Conservation (phyloP, 1,140 invertebrate genomes). For the Nymphalis io region DNA sequence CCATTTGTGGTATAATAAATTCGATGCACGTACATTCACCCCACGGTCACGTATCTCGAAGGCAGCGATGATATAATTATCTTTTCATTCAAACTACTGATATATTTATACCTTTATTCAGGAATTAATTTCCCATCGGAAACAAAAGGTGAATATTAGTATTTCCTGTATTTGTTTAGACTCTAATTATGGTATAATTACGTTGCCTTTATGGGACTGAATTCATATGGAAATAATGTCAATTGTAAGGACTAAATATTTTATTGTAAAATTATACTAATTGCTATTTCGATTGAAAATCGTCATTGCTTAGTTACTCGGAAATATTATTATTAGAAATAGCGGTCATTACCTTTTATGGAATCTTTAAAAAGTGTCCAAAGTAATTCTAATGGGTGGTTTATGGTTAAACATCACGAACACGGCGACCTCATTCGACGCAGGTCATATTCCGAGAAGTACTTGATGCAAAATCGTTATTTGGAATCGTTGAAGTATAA, state of each 20-base stretch:
- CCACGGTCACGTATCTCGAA: slow-evolving; percentile 13
- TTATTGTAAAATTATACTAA: background rate
- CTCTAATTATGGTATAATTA: no score
- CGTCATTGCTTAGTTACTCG: background rate
- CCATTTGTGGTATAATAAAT: background rate
- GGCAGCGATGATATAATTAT: slow-evolving; percentile 8
- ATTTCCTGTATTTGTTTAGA: no score
- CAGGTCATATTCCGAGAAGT: slow-evolving; percentile 39
- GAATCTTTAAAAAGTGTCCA: slow-evolving; percentile 6
- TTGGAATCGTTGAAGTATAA: slow-evolving; percentile 14
- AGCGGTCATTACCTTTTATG: background rate
- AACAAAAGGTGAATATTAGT: background rate
- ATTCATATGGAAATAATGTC: no score
- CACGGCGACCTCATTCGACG: slow-evolving; percentile 36
- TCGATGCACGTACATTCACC: slow-evolving; percentile 11
- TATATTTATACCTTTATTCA: background rate
- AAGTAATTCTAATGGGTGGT: slow-evolving; percentile 1
- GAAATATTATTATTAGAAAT: background rate
- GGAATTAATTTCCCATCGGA: background rate
- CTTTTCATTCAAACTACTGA: background rate
- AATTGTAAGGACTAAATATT: no score
- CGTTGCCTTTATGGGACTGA: no score
- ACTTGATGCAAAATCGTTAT: slow-evolving; percentile 40
- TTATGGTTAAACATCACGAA: slow-evolving; percentile 16
- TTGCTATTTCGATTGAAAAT: no score